Evolutionary conservation across 2,113 vertebrate species (phyloP).

Genomic region (Salminus brasiliensis): DNA sequence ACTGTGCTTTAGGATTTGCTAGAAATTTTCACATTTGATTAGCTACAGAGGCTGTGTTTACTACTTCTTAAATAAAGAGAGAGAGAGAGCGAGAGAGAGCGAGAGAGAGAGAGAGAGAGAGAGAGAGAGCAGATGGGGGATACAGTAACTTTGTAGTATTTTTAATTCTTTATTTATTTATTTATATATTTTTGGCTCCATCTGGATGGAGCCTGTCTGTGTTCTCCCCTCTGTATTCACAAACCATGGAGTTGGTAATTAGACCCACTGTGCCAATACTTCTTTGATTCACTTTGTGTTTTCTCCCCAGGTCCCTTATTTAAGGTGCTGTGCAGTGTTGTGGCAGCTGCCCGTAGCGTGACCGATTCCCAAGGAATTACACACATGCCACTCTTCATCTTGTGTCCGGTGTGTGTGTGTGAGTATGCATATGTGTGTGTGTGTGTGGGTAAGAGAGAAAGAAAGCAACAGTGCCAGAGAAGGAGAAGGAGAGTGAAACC

Average conservation of each 20-base stretch:
- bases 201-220: neutral
- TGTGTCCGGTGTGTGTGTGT: neutral
- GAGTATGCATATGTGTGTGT: conserved; percentile 40
- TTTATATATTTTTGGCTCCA: neutral
- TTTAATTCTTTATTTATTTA: neutral
- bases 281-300: conserved; percentile 26
- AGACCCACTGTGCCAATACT: conserved; percentile 45
- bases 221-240: conserved; percentile 10
- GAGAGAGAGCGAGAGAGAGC: neutral
- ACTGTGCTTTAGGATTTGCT: too few relatives aligned
- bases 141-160: neutral
- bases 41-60: too few relatives aligned
- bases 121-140: neutral
- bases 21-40: too few relatives aligned
- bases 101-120: too few relatives aligned
- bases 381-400: conserved; percentile 17
- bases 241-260: conserved; percentile 34
- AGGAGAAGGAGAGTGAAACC: conserved; percentile 33
- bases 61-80: too few relatives aligned
- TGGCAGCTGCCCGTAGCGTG: conserved; percentile 13
- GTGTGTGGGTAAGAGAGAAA: conserved; percentile 23
- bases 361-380: conserved; percentile 19
- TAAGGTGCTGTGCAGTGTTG: neutral
- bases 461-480: neutral
- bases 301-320: conserved; percentile 18